Conservation (phyloP, 2,888 invertebrate genomes). For the Cosmia trapezina region DNA sequence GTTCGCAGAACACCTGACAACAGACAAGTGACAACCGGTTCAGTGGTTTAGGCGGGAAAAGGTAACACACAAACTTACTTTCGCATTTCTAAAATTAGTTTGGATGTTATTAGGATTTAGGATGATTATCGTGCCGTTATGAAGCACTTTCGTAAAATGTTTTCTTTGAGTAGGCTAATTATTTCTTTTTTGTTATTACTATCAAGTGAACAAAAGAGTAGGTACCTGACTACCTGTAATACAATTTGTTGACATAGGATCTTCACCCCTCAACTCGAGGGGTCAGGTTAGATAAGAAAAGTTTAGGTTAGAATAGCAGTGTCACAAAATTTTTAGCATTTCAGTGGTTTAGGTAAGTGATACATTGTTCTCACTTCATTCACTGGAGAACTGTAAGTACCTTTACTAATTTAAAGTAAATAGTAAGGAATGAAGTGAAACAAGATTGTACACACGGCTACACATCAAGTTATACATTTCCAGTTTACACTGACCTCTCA, state of each 20-base stretch:
- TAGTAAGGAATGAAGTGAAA: not conserved
- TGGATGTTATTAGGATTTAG: not conserved
- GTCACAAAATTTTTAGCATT: not conserved
- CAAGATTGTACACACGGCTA: not conserved
- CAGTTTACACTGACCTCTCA: too few relatives aligned
- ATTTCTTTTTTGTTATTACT: not conserved
- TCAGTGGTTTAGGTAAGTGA: not conserved
- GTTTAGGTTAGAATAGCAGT: not conserved
- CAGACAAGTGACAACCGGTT: too few relatives aligned
- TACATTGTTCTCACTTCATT: not conserved
- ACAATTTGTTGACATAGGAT: not conserved
- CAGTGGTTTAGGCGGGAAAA: too few relatives aligned
- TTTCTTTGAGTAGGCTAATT: too few relatives aligned
- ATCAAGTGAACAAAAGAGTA: not conserved
- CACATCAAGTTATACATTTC: too few relatives aligned
- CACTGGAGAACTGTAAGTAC: not conserved
- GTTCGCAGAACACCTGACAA: too few relatives aligned
- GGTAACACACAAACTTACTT: too few relatives aligned
- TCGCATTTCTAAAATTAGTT: too few relatives aligned
- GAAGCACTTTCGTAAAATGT: not conserved
- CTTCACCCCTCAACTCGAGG: not conserved
- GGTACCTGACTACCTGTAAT: too few relatives aligned
- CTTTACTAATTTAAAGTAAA: not conserved
- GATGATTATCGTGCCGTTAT: slow-evolving; percentile 11
- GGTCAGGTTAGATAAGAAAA: too few relatives aligned